A percentile compares a stretch with the other conserved stretches of the same genome.
These are phyloP conservation scores for Rhingia campestris DNA, from an alignment of 2,888 invertebrate genomes.

Conservation along the genomic window DNA sequence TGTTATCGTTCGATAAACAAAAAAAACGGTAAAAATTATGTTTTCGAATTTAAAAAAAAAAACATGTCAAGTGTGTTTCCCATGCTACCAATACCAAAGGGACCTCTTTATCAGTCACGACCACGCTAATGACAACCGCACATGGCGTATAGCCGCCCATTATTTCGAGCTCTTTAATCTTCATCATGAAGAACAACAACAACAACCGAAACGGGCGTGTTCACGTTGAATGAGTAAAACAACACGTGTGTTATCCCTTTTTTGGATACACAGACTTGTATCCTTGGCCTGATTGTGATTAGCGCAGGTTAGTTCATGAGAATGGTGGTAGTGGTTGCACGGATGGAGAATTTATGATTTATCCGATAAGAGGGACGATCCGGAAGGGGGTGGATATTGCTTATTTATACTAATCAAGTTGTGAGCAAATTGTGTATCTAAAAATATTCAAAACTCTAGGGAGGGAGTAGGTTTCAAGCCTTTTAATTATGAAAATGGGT, in stretches of 20 bases:
- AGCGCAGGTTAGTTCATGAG: constrained; percentile 31
- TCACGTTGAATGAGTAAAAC: no score
- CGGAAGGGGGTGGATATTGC: not conserved
- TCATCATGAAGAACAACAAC: not conserved
- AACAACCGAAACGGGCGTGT: no score
- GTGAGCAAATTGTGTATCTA: constrained; percentile 21
- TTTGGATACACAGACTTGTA: constrained; percentile 4
- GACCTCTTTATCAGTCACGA: not conserved
- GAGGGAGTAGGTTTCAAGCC: not conserved
- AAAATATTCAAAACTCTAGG: constrained; percentile 22
- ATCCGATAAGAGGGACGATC: constrained; percentile 1
- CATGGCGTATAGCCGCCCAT: constrained; percentile 5
- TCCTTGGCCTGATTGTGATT: constrained; percentile 31
- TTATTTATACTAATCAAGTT: constrained; percentile 12
- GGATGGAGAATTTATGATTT: not conserved
- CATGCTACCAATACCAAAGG: no score
- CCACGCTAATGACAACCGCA: constrained; percentile 3
- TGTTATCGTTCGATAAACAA: no score
- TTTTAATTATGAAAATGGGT: constrained; percentile 32
- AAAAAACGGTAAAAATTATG: no score
- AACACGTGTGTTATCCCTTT: no score
- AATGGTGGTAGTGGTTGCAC: constrained; percentile 7
- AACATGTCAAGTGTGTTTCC: no score
- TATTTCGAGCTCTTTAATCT: not conserved
- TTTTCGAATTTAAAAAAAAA: no score